These are phyloP conservation scores for Corynorhinus townsendii DNA, from an alignment of 2,113 vertebrate genomes.

Conservation along the genomic window DNA sequence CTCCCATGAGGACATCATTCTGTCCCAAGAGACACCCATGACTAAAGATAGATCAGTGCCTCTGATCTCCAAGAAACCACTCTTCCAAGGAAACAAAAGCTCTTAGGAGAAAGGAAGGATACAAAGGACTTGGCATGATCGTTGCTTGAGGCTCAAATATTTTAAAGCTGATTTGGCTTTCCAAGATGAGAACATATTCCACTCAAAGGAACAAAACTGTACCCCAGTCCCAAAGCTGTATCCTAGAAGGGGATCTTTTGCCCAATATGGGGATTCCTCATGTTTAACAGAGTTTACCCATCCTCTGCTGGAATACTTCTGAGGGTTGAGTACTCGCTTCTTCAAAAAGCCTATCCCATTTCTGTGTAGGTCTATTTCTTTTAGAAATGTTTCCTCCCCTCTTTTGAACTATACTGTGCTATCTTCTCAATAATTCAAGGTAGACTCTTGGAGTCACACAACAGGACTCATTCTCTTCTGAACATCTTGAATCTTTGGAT, in stretches of 20 bases:
- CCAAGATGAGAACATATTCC: neutral
- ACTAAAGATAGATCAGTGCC: neutral
- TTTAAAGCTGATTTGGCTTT: neutral
- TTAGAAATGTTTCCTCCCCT: neutral
- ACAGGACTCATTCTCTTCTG: neutral
- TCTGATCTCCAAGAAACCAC: neutral
- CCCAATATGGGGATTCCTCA: neutral
- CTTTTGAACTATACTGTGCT: neutral
- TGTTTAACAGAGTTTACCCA: neutral
- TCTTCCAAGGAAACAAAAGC: neutral
- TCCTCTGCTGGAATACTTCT: neutral
- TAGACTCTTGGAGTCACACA: neutral
- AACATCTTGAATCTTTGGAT: neutral
- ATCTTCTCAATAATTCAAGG: neutral
- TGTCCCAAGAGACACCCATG: neutral
- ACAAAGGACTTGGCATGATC: neutral
- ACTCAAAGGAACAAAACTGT: neutral
- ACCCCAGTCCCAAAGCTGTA: neutral
- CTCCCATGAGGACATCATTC: neutral
- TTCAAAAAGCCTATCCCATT: neutral
- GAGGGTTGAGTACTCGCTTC: neutral
- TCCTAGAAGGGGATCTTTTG: neutral
- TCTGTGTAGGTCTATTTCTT: neutral
- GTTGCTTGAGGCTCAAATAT: neutral
- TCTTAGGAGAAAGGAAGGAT: neutral